Conservation (phyloP, 2,888 invertebrate species). For the Hemithea aestivaria region DNA sequence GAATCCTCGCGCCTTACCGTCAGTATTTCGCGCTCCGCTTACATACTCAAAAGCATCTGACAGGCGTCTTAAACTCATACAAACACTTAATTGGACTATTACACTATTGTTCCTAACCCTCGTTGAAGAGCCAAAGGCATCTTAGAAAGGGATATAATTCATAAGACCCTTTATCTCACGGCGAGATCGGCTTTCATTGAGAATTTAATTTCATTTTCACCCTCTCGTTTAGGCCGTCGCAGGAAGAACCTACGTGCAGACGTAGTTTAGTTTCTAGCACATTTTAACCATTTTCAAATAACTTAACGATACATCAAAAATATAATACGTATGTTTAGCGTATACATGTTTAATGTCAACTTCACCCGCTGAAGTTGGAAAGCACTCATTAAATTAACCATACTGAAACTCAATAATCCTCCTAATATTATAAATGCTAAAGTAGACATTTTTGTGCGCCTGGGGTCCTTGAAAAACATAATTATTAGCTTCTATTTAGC, state of each 20-base stretch:
- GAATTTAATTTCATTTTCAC: slow-evolving; percentile 78
- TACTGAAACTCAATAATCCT: no score
- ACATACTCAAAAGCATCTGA: slow-evolving; percentile 42
- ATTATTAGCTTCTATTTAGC: no score
- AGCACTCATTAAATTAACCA: no score
- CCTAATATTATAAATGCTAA: no score
- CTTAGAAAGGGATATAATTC: slow-evolving; percentile 66
- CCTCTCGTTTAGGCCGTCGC: slow-evolving; percentile 42
- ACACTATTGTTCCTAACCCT: slow-evolving; percentile 70
- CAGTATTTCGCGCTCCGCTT: slow-evolving; percentile 12
- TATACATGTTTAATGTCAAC: no score
- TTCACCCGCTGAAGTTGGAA: no score
- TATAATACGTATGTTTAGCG: no score
- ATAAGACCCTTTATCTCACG: slow-evolving; percentile 69
- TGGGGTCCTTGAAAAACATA: no score
- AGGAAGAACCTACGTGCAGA: slow-evolving; percentile 6
- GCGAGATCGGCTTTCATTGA: slow-evolving; percentile 69
- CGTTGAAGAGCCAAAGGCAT: slow-evolving; percentile 34
- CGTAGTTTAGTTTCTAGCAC: background rate
- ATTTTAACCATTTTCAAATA: no score
- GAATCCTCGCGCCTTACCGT: background rate
- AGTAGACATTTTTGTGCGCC: no score
- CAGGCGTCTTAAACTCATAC: slow-evolving; percentile 45
- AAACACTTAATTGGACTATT: slow-evolving; percentile 76
- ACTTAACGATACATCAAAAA: no score